phyloP scores from a whole-genome alignment of 2,113 vertebrate genomes.

The Alligator mississippiensis region DNA sequence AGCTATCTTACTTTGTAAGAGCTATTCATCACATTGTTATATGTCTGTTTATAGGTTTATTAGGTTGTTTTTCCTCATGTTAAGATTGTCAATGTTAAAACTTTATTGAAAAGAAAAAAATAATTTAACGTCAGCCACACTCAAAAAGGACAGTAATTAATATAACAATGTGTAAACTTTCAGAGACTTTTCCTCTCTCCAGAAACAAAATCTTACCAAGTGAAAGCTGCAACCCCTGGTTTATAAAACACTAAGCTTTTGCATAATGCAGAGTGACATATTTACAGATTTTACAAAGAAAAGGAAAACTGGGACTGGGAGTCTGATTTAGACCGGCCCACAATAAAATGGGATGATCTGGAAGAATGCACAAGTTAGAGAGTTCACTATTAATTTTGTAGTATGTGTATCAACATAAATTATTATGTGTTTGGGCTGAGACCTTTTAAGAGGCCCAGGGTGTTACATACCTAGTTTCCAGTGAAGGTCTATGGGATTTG shows the following conservation, averaged over 20 bases:
- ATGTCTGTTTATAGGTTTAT: background rate
- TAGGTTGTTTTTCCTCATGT: background rate
- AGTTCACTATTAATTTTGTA: background rate
- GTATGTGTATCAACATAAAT: background rate
- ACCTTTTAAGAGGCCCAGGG: background rate
- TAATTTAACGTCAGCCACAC: background rate
- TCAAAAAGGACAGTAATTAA: background rate
- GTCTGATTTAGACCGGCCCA: slow-evolving; percentile 35
- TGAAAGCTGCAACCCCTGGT: background rate
- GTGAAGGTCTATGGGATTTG: background rate
- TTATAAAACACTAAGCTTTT: slow-evolving; percentile 28
- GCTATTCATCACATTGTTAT: background rate
- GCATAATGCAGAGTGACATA: slow-evolving; percentile 6
- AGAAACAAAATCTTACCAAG: background rate
- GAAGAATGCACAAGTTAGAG: slow-evolving; percentile 33
- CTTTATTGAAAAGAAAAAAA: background rate
- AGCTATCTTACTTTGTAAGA: background rate
- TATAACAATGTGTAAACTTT: background rate
- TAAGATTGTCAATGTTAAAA: background rate
- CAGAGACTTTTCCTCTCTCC: background rate
- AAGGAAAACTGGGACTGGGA: slow-evolving; percentile 27
- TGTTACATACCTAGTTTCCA: fast-evolving
- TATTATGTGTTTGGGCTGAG: background rate
- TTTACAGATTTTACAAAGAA: slow-evolving; percentile 28
- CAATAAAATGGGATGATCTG: slow-evolving; percentile 25